Evolutionary conservation across 2,113 vertebrate species (phyloP).

Genomic region (Gobius niger): DNA sequence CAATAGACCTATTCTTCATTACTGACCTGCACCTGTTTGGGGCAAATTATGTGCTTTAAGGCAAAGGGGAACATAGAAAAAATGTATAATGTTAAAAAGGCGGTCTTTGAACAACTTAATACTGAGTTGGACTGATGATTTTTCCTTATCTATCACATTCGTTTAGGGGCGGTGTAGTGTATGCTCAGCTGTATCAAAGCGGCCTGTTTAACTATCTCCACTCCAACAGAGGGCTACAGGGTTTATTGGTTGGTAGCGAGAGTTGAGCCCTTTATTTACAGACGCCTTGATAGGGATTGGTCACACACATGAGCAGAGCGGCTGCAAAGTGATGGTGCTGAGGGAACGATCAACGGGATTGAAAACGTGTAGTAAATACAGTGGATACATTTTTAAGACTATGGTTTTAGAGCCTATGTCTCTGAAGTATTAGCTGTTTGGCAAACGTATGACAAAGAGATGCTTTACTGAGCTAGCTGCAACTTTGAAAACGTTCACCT

Average conservation of each 20-base stretch:
- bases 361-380: too few species aligned
- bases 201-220: constrained; percentile 22
- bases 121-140: constrained; percentile 3
- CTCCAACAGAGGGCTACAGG: constrained; percentile 40
- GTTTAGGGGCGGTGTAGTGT: background rate
- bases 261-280: constrained; percentile 53
- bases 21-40: background rate
- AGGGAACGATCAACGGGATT: background rate
- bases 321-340: background rate
- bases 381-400: too few species aligned
- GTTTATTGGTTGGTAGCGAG: constrained; percentile 31
- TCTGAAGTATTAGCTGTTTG: too few species aligned
- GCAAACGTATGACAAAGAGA: too few species aligned
- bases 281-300: constrained; percentile 28
- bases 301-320: constrained; percentile 23
- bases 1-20: background rate
- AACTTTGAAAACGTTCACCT: too few species aligned
- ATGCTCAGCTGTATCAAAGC: constrained; percentile 22
- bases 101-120: constrained; percentile 13
- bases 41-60: constrained; percentile 47
- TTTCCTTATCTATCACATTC: constrained; percentile 51
- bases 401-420: too few species aligned
- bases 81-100: background rate
- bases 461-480: too few species aligned
- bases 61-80: constrained; percentile 41